Base-by-base conservation (phyloP, 2,888 invertebrate species). In the Uloborus plumipes region DNA sequence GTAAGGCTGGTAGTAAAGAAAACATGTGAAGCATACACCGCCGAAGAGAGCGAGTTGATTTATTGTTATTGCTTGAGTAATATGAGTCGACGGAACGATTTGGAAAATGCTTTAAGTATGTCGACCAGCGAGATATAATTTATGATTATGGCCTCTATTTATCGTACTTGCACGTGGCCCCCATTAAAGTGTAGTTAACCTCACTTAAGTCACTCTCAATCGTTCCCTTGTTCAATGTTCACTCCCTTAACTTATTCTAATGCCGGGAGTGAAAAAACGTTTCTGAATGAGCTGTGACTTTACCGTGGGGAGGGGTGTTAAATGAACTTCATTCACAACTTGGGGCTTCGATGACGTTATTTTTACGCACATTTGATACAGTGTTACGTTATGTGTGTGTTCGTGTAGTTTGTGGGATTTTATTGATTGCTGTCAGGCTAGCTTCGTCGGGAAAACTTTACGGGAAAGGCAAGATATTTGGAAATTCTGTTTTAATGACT, bases 121-220 rank as follows among this genome's bases (percentile, higher is more conserved):
- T 71, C 75, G 75, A 75, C 81, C 71, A 69, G 81, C 61, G 61
- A 75, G 77, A 72, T 84, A 79, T 84, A 84, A 84, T 84, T 84
- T 84, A 84, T 84, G 84, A 79, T 84, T 84, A 84, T 75, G 79
- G 84, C 70, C 47, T 65, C 79, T 79, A 84, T 84, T 84, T 84
- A 79, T 84, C 84, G 84, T 79, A 66, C 47, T 58, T 75, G 82
- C 82, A 76, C 82, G 76, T 82, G 82, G 83, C 72, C 74, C 72
- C 84, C 84, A 84, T 84, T 84, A 84, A 78, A 84, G 69, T 74
- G 74, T 79, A 79, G 84, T 84, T 84, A 84, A 84, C 84, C 84
- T 84, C 79, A 74, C 78, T 84, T 79, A 84, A 79, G 84, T 79
- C 84, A 79, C 74, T 76, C 71, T 76, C 65, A 82, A 82, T 76